Conservation (phyloP, 2,797 vertebrate genomes). For the Pseudochirops corinnae region DNA sequence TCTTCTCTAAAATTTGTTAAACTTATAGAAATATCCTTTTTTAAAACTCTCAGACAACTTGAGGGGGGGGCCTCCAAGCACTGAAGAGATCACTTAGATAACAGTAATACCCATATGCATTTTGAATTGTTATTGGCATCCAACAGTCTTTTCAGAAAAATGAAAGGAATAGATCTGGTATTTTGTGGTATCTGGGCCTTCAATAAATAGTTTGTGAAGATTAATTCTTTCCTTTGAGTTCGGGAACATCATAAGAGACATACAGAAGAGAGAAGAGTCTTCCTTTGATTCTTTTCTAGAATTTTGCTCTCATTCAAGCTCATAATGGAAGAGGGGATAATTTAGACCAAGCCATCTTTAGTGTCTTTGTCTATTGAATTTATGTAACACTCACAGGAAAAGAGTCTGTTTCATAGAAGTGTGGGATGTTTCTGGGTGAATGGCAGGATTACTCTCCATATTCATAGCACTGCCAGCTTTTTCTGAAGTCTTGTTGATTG, state of each 20-base stretch:
- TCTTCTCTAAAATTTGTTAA: neutral
- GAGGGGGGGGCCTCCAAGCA: neutral
- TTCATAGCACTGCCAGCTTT: neutral
- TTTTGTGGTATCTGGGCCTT: neutral
- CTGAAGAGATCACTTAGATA: neutral
- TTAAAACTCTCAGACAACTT: neutral
- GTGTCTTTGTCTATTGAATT: neutral
- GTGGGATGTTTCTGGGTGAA: neutral
- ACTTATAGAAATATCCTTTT: neutral
- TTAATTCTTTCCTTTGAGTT: neutral
- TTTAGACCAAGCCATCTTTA: neutral
- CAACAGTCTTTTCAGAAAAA: neutral
- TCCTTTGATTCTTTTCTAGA: neutral
- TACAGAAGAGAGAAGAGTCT: neutral
- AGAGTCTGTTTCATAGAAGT: neutral
- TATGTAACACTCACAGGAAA: neutral
- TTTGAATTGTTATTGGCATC: neutral
- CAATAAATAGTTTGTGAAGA: neutral
- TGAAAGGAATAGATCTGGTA: neutral
- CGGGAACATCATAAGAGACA: neutral
- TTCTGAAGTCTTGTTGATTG: neutral
- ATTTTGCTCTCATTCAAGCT: neutral
- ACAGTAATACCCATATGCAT: neutral
- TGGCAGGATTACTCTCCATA: neutral
- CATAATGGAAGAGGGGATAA: neutral